Evolutionary conservation across 1,140 invertebrate species (phyloP).

Genomic region (Belonocnema kinseyi): DNA sequence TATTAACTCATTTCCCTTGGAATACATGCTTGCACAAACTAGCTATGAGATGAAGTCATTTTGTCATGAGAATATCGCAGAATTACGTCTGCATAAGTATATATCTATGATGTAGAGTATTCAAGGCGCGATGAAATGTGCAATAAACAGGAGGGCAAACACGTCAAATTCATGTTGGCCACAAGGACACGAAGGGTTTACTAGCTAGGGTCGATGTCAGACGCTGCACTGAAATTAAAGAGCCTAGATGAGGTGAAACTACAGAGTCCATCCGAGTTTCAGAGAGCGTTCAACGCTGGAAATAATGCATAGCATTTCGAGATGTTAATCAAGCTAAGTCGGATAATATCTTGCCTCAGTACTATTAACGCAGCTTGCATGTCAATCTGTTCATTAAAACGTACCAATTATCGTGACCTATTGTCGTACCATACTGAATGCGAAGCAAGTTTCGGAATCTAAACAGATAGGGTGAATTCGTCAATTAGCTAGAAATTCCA

Average conservation of each 20-base stretch:
- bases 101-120: background rate
- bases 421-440: slow-evolving; percentile 46
- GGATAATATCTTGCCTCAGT: slow-evolving; percentile 60
- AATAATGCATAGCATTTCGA: slow-evolving; percentile 63
- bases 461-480: background rate
- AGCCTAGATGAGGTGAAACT: slow-evolving; percentile 39
- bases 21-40: too few relatives aligned
- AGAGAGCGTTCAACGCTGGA: slow-evolving; percentile 53
- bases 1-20: too few relatives aligned
- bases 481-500: background rate
- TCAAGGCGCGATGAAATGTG: slow-evolving; percentile 49
- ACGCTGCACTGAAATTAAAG: slow-evolving; percentile 40
- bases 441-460: slow-evolving; percentile 2
- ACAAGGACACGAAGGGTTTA: slow-evolving; percentile 47
- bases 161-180: slow-evolving; percentile 39
- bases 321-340: slow-evolving; percentile 69
- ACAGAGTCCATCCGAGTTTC: slow-evolving; percentile 47
- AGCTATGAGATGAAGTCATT: background rate
- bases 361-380: slow-evolving; percentile 56
- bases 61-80: background rate
- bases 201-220: slow-evolving; percentile 52
- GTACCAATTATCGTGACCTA: slow-evolving; percentile 59
- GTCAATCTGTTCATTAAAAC: slow-evolving; percentile 65
- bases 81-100: background rate
- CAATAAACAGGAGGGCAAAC: slow-evolving; percentile 53